Evolutionary conservation across 2,888 invertebrate genomes (phyloP), one percentile per base, ranked within the genome.

Genomic region (Aphodius sticticus): DNA sequence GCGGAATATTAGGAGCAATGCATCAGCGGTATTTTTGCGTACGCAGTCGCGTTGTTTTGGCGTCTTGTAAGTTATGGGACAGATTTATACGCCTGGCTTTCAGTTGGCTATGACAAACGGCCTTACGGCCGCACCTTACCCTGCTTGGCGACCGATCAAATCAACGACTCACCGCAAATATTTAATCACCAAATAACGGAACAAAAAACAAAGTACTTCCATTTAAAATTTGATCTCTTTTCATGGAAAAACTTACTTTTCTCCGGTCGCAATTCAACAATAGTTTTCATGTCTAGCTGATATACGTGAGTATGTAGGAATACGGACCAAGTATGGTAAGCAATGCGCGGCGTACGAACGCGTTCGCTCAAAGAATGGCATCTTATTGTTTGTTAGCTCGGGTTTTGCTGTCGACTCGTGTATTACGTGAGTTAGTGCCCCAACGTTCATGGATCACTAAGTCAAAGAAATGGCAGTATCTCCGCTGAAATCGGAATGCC

Each of bases 11-110:
- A 26, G 26, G 26, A 26, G 26, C 26, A 26, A 26, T 26, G 26
- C 26, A 26, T 26, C 26, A 26, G 84, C 84, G 80, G 84, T 86
- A 88, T 87, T 87, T 88, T 88, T 87, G 86, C 85, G 86, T 37
- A 37, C 35, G 84, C 85, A 86, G 87, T 87, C 88, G 86, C 86
- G 87, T 88, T 88, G 88, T 88, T 88, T 88, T 88, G 88, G 87
- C 87, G 86, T 87, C 82, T 82, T 80, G 86, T 88, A 88, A 88
- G 85, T 87, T 88, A 88, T 88, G 87, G 85, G 87, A 87, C 88
- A 87, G 87, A 87, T 88, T 88, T 87, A 88, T 88, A 86, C 85
- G 86, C 84, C 85, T 84, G 86, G 85, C 86, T 86, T 86, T 86
- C 86, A 85, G 86, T 85, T 76, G 26, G 26, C 83, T 83, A 86